These are phyloP conservation scores for Dolichomitus sp. DNA, from an alignment of 2,888 invertebrate genomes.

Conservation along the genomic window DNA sequence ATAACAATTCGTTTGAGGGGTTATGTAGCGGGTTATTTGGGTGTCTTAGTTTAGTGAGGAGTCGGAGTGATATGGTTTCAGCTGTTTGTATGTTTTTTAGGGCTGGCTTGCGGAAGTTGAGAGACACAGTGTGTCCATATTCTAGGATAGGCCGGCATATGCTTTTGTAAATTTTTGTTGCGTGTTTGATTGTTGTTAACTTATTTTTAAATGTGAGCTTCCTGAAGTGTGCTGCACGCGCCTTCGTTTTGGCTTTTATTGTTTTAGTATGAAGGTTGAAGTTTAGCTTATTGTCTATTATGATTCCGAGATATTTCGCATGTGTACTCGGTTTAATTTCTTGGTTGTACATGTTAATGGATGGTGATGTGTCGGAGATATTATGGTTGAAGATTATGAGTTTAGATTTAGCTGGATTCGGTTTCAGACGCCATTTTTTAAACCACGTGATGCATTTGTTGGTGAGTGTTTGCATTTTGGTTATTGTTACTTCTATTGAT, in stretches of 20 bases:
- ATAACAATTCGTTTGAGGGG: no score
- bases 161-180: not conserved
- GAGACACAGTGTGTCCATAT: not conserved
- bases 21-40: not conserved
- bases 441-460: slow-evolving; percentile 27
- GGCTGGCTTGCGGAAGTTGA: not conserved
- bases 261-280: slow-evolving; percentile 12
- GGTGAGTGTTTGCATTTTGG: slow-evolving; percentile 75
- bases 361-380: not conserved
- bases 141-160: not conserved
- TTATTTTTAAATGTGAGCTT: not conserved
- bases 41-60: not conserved
- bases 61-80: slow-evolving; percentile 1
- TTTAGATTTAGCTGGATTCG: slow-evolving; percentile 26
- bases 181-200: not conserved
- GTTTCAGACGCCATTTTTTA: slow-evolving; percentile 52
- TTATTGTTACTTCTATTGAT: slow-evolving; percentile 1
- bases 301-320: slow-evolving; percentile 2
- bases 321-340: slow-evolving; percentile 8
- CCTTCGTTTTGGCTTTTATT: not conserved
- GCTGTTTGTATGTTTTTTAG: not conserved
- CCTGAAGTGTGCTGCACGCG: not conserved
- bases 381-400: not conserved
- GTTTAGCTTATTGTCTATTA: slow-evolving; percentile 5
- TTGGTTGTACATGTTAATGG: not conserved